Evolutionary conservation across 2,888 invertebrate genomes (phyloP).

Genomic region (Magallana nippona): DNA sequence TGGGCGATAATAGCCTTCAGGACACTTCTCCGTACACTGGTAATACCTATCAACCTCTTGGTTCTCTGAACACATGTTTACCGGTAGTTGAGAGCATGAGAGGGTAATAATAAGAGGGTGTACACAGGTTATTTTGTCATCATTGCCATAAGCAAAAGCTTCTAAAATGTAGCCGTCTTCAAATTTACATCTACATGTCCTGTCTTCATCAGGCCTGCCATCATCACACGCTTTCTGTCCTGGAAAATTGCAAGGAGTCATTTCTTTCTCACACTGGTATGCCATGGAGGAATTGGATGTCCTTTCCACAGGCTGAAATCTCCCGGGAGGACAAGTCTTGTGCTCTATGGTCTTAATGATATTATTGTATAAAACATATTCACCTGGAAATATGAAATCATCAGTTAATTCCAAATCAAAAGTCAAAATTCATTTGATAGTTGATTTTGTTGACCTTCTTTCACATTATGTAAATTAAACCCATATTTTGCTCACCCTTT

Average conservation of each 20-base stretch:
- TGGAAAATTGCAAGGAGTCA: neutral
- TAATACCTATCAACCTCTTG: neutral
- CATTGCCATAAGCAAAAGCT: neutral
- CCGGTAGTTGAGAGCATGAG: neutral
- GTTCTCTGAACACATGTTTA: neutral
- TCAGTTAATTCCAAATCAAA: neutral
- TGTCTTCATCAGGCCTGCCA: neutral
- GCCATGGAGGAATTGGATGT: neutral
- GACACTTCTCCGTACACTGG: conserved; percentile 5
- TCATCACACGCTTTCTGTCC: conserved; percentile 9
- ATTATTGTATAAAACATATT: neutral
- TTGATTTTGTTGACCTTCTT: too few relatives aligned
- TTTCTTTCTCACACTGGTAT: conserved; percentile 10
- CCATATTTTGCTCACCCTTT: neutral
- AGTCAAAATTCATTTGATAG: too few relatives aligned
- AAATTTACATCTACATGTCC: conserved; percentile 29
- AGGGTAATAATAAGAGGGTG: neutral
- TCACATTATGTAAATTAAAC: too few relatives aligned
- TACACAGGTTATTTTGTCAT: neutral
- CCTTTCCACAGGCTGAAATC: neutral
- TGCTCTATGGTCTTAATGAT: neutral
- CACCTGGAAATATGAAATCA: neutral
- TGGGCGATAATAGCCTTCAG: neutral
- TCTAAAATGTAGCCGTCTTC: neutral
- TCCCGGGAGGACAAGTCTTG: neutral